Evolutionary conservation across 2,797 vertebrate species (phyloP), one percentile per base, ranked within the genome.

Genomic region (Vultur gryphus): DNA sequence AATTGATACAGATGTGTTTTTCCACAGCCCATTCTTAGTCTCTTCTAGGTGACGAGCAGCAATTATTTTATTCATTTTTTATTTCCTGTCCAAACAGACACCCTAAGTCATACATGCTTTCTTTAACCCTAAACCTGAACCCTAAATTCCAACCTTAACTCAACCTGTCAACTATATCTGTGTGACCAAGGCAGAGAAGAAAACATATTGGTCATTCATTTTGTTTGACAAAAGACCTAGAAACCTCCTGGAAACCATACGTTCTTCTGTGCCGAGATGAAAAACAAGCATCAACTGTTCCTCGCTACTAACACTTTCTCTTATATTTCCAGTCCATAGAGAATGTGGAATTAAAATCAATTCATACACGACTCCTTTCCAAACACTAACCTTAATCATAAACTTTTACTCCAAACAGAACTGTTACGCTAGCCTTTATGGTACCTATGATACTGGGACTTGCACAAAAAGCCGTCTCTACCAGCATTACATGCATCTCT

Each of bases 211-310:
- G 15, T 37, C 26, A 64, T 65, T 75, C 24, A 37, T 73, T 86
- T 84, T 65, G 25, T 52, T 86, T 81, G 48, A 88, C 65, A 78
- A 57, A 89, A 95, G 28, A 57, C 72, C 31, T 44, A 29, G 19
- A 67, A 95, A 81, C 5, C 43, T 77, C 25, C 67, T 41, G 48
- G 48, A 93, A 89, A 77, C 33, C 10, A 20, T 13, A 62, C 1
- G 31, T 70, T 29, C 17, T 51, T 80, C 52, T 86, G 41, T 20
- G 18, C 33, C 52, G 54, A 31, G 33, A 71, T 35, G 31, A 64
- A 62, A 93, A 90, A 28, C 41, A 44, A 77, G 28, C 26, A 35
- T 19, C 52, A 71, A 9, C 28, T 2, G 3, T 54, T 57, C 37
- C 61, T 88, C 37, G 7, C 48, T 37, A 13, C 46, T 55, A 58